Evolutionary conservation across 1,140 invertebrate genomes (phyloP), one percentile per base, ranked within the genome.

Genomic region (Zaprionus vittiger): DNA sequence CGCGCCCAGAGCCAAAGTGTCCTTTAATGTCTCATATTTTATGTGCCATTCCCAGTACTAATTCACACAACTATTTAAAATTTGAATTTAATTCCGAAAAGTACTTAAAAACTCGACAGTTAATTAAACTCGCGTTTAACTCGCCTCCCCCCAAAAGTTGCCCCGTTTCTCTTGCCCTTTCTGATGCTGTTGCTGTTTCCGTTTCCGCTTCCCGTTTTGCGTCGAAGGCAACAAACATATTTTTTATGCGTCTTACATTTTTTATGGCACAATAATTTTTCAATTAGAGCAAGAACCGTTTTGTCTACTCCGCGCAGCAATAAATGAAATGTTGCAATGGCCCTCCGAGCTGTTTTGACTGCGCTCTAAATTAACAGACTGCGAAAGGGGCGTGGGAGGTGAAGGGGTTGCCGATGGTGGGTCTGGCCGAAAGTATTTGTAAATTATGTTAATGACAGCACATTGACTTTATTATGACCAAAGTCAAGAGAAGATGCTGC

Each of bases 251-350:
- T 61, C 76, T 84, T 84, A 81, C 84, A 87, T 87, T 90, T 89
- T 87, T 87, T 79, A 87, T 84, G 85, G 85, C 71, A 78, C 84
- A 89, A 84, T 90, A 89, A 87, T 89, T 87, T 90, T 87, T 87
- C 85, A 90, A 89, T 87, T 87, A 89, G 76, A 76, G 64, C 77
- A 44, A 66, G 67, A 72, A 71, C 54, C 84, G 74, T 78, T 74
- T 69, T 80, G 83, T 80, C 80, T 87, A 69, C 44, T 54, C 66
- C 67, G 61, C 49, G 31, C 49, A 55, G 83, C 64, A 72, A 89
- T 86, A 89, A 87, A 87, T 89, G 73, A 89, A 83, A 87, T 87
- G 77, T 71, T 83, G 73, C 79, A 63, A 71, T 71, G 62, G 63
- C 67, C 61, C 31, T 22, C 6, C 49, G 38, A 22, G 54, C 20